These are phyloP conservation scores for Pristionchus entomophagus DNA, from an alignment of 2,888 invertebrate genomes.

Conservation along the genomic window DNA sequence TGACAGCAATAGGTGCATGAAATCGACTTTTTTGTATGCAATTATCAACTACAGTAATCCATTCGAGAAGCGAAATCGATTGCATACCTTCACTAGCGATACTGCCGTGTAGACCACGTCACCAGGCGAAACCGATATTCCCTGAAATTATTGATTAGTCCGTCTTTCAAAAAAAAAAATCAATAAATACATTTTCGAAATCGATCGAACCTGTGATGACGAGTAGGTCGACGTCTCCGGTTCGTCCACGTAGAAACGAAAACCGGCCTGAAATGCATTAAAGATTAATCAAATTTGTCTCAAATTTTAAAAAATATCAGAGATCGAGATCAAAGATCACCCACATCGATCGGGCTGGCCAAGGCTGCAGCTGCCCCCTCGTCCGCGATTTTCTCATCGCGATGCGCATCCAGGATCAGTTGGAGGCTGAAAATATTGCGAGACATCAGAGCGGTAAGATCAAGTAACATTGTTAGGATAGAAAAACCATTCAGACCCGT, in stretches of 20 bases:
- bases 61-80: too few relatives aligned
- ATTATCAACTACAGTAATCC: too few relatives aligned
- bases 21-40: too few relatives aligned
- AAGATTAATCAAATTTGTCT: conserved; percentile 25
- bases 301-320: too few relatives aligned
- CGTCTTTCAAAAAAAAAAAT: not conserved
- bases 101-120: conserved; percentile 47
- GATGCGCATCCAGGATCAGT: conserved; percentile 27
- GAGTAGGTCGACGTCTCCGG: conserved; percentile 52
- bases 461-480: not conserved
- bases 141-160: not conserved
- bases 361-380: not conserved
- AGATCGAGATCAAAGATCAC: not conserved
- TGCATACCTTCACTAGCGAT: conserved; percentile 56
- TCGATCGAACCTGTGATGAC: conserved; percentile 35
- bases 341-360: conserved; percentile 18
- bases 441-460: too few relatives aligned
- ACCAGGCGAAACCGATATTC: conserved; percentile 37
- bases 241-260: conserved; percentile 71
- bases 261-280: conserved; percentile 66
- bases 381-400: not conserved
- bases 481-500: not conserved
- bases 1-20: too few relatives aligned
- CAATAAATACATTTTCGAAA: not conserved
- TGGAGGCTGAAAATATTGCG: conserved; percentile 35